phyloP scores from a whole-genome alignment of 2,888 invertebrate species.

The Dascillus cervinus region DNA sequence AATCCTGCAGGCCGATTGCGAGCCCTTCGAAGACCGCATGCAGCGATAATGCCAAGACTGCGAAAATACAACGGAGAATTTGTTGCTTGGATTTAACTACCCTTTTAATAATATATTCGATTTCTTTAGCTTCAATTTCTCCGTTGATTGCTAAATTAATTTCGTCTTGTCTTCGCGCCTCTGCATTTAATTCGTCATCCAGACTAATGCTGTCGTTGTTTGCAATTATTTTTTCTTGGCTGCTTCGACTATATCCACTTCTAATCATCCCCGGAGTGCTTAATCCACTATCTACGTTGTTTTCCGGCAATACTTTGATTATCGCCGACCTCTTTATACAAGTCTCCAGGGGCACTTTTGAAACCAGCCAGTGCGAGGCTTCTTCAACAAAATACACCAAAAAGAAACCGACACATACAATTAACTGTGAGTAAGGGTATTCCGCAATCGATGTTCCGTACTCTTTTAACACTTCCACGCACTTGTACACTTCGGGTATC shows the following conservation, averaged over 20 bases:
- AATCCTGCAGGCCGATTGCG: conserved; percentile 69
- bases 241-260: not conserved
- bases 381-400: conserved; percentile 66
- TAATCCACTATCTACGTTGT: not conserved
- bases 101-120: conserved; percentile 24
- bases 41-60: conserved; percentile 60
- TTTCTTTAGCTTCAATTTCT: conserved; percentile 23
- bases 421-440: conserved; percentile 47
- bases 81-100: conserved; percentile 32
- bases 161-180: not conserved
- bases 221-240: conserved; percentile 14
- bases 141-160: conserved; percentile 7
- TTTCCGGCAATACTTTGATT: conserved; percentile 11
- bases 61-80: conserved; percentile 38
- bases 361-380: conserved; percentile 50
- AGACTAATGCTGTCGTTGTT: not conserved
- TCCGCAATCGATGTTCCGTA: conserved; percentile 50
- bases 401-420: conserved; percentile 63
- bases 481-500: conserved; percentile 67
- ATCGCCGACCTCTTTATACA: conserved; percentile 6
- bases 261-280: not conserved
- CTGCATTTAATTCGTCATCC: conserved; percentile 7
- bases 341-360: conserved; percentile 25
- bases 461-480: conserved; percentile 34
- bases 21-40: conserved; percentile 75